Base-by-base conservation (phyloP, 2,888 invertebrate species). In the Horisme vitalbata region DNA sequence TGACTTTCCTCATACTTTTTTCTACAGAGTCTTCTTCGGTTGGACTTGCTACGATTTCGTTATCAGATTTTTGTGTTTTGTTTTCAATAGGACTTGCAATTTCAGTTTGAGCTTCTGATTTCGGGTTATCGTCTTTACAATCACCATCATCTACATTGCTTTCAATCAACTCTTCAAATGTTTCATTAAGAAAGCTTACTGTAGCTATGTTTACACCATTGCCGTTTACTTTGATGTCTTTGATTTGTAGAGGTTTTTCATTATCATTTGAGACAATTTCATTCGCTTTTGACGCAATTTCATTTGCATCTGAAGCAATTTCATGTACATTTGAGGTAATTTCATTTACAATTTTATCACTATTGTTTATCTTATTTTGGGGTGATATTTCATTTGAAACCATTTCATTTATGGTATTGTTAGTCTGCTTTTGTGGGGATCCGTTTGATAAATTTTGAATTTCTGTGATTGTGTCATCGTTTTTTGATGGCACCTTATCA, bases 71-170 rank as follows among this genome's bases (percentile, higher is more conserved):
- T n/a, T n/a, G 23, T 1, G n/a, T 1, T n/a, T 2, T 45, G 8
- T 68, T 57, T 32, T 63, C 48, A 1, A 50, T 27, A n/a, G 63
- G 45, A 38, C 52, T 59, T 1, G 50, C 10, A 14, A 45, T 14
- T 26, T 59, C 53, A 14, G 24, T 31, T 9, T 15, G 5, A 1
- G 31, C n/a, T 15, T 24, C 24, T 8, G 38, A 23, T 23, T 44
- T 36, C 2, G 24, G 28, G 2, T 36, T 44, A 11, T 57, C 64
- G 34, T 77, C 76, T 46, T 73, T 82, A 33, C 57, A 60, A 47
- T 87, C 87, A n/a, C 71, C 68, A 26, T 81, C 83, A 46, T 86
- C 85, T 3, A 90, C 87, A 45, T 90, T 90, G 47, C 87, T 90
- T 39, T 90, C 90, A 6, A 84, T 47, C 2, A 89, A 61, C 52